phyloP scores from a whole-genome alignment of 2,888 invertebrate species.

The Stenodema calcarata region DNA sequence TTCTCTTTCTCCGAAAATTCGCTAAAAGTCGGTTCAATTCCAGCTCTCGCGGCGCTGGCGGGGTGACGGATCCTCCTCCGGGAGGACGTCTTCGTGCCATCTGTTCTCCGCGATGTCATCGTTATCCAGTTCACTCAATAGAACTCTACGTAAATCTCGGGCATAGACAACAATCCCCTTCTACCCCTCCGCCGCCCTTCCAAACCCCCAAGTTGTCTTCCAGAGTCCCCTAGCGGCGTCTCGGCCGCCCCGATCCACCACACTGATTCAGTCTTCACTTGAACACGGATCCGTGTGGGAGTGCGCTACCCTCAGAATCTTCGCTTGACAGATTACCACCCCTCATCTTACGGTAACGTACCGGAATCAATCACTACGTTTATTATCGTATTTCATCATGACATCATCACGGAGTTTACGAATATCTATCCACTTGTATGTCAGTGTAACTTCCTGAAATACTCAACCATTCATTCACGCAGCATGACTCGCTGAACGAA shows the following conservation, averaged over 20 bases:
- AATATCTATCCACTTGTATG: no score
- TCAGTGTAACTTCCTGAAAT: no score
- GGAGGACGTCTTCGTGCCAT: constrained; percentile 4
- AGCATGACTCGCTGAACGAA: no score
- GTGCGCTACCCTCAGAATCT: constrained; percentile 8
- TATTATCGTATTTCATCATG: no score
- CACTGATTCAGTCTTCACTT: constrained; percentile 16
- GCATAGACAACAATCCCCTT: neutral
- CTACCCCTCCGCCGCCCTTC: no score
- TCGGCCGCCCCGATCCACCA: neutral
- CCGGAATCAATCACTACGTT: neutral
- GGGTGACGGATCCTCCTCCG: neutral
- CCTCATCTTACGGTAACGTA: neutral
- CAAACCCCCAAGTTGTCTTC: neutral
- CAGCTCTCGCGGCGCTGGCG: no score
- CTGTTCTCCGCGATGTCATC: neutral
- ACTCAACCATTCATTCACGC: no score
- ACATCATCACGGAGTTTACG: no score
- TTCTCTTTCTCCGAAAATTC: no score
- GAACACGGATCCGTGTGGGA: constrained; percentile 40
- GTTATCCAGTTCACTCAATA: neutral
- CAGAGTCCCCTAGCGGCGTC: neutral
- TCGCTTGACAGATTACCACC: neutral
- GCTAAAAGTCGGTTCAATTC: no score
- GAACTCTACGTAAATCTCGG: neutral